Evolutionary conservation across 2,797 vertebrate genomes (phyloP).

Genomic region (Alauda arvensis): DNA sequence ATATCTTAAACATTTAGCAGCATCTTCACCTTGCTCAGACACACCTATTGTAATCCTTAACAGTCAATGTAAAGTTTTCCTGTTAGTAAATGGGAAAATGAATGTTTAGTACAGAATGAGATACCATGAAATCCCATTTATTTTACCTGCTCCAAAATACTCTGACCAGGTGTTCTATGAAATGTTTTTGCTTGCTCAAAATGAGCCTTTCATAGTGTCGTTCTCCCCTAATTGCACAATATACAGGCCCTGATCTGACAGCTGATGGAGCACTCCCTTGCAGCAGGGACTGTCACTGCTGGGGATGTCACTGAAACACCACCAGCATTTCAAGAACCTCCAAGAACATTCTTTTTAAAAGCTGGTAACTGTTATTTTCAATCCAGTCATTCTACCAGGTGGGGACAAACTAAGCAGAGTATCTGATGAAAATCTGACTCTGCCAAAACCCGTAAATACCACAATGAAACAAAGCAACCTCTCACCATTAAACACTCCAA

Average conservation of each 20-base stretch:
- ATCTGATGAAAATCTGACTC: not conserved
- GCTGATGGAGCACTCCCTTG: not conserved
- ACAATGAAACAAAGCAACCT: not conserved
- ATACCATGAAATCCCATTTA: not conserved
- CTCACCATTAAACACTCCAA: not conserved
- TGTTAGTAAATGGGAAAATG: not conserved
- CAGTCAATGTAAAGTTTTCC: not conserved
- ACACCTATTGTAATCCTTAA: constrained; percentile 19
- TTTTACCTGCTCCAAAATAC: not conserved
- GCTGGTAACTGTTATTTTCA: not conserved
- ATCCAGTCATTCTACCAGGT: not conserved
- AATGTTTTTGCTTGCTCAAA: not conserved
- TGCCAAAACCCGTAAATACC: not conserved
- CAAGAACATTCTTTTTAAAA: not conserved
- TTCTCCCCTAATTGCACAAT: not conserved
- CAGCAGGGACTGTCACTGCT: accelerated
- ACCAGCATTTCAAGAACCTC: not conserved
- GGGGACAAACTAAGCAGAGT: not conserved
- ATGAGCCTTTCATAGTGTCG: not conserved
- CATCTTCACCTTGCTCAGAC: constrained; percentile 40
- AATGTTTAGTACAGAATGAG: not conserved
- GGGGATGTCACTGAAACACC: not conserved
- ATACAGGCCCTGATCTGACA: not conserved
- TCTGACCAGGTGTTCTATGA: not conserved
- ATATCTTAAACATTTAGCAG: constrained; percentile 51